phyloP scores from a whole-genome alignment of 1,140 invertebrate genomes.

The Drosophila hydei region DNA sequence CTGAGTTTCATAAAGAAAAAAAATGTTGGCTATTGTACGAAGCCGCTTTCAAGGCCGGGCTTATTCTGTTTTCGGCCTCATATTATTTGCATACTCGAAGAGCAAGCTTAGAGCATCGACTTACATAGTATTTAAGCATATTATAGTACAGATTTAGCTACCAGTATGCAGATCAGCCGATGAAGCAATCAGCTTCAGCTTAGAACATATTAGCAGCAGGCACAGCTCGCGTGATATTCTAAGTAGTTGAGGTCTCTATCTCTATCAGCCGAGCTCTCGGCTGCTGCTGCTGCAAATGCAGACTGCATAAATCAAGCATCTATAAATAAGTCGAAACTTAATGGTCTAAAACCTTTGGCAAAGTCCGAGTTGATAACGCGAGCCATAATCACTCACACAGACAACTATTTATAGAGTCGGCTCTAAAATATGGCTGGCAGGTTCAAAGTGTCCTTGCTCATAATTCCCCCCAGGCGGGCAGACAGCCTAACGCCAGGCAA shows the following conservation, averaged over 20 bases:
- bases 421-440: constrained; percentile 41
- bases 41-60: constrained; percentile 53
- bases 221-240: constrained; percentile 35
- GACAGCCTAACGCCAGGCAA: constrained; percentile 57
- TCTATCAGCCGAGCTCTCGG: too few species aligned
- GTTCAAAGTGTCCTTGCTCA: constrained; percentile 57
- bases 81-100: constrained; percentile 68
- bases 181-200: constrained; percentile 39
- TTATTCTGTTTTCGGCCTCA: constrained; percentile 52
- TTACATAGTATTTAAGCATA: constrained; percentile 60
- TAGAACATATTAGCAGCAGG: constrained; percentile 37
- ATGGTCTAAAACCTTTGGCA: constrained; percentile 48
- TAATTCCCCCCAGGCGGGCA: constrained; percentile 30
- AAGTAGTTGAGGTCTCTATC: background rate
- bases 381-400: constrained; percentile 65
- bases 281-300: background rate
- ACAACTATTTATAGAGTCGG: constrained; percentile 66
- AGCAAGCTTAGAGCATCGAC: constrained; percentile 49
- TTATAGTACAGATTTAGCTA: constrained; percentile 56
- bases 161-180: constrained; percentile 77
- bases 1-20: constrained; percentile 44
- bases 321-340: constrained; percentile 75
- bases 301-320: constrained; percentile 64
- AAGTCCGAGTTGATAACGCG: constrained; percentile 58
- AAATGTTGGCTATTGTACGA: constrained; percentile 51